Conservation (phyloP, 2,797 vertebrate genomes). For the Chanos chanos region DNA sequence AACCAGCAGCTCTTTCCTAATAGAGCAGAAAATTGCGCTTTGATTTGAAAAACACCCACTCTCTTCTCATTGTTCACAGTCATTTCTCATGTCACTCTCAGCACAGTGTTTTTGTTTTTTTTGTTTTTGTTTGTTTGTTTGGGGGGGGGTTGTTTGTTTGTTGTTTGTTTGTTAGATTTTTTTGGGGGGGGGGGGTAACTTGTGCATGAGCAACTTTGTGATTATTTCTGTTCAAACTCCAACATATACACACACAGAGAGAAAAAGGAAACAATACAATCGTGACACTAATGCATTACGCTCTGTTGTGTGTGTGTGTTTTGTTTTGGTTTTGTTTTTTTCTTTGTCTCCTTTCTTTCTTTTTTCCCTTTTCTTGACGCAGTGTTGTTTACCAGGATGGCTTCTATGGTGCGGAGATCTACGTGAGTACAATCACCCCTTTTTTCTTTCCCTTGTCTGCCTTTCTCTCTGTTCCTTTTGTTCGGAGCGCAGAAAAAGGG, state of each 20-base stretch:
- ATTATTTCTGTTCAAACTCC: no score
- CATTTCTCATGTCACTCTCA: no score
- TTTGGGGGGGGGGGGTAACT: no score
- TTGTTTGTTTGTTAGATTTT: no score
- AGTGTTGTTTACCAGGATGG: slow-evolving; percentile 85
- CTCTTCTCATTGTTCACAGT: slow-evolving; percentile 8
- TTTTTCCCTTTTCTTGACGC: slow-evolving; percentile 52
- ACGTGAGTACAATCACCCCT: slow-evolving; percentile 69
- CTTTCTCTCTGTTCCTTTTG: neutral
- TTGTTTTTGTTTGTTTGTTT: no score
- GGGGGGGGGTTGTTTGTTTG: no score
- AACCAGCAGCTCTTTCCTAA: slow-evolving; percentile 61
- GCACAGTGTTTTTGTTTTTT: slow-evolving; percentile 36
- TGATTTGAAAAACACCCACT: slow-evolving; percentile 54
- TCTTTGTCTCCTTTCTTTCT: slow-evolving; percentile 17
- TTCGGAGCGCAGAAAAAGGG: slow-evolving; percentile 7
- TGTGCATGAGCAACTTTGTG: no score
- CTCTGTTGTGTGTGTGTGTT: slow-evolving; percentile 22
- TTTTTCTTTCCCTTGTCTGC: neutral
- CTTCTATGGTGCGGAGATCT: slow-evolving; percentile 86
- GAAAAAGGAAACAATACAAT: neutral
- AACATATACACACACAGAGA: no score
- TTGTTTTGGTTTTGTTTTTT: no score
- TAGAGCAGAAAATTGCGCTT: slow-evolving; percentile 63
- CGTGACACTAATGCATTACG: slow-evolving; percentile 25